Percentiles rank a stretch among this genome's conserved stretches.
Evolutionary conservation across 2,113 vertebrate species (phyloP).

Genomic region (Otis tarda): DNA sequence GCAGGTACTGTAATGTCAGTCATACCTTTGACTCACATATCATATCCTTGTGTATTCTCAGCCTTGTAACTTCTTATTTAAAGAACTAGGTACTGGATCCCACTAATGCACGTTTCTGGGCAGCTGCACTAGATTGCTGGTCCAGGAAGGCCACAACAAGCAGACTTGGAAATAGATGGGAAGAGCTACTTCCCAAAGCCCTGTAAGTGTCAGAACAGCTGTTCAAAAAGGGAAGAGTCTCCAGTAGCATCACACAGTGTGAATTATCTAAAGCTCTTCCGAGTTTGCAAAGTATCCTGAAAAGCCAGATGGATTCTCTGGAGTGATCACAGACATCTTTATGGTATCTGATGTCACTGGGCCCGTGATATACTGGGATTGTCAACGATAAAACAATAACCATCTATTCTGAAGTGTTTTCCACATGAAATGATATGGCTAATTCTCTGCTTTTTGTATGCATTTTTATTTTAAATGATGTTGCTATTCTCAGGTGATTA

Average conservation of each 20-base stretch:
- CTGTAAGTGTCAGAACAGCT: not conserved
- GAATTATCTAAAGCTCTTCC: not conserved
- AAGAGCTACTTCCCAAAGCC: not conserved
- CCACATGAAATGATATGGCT: not conserved
- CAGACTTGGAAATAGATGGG: not conserved
- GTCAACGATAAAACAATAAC: not conserved
- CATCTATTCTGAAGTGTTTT: not conserved
- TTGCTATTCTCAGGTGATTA: not conserved
- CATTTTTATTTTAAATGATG: not conserved
- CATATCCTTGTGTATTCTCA: not conserved
- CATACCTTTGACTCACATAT: not conserved
- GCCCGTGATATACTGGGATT: not conserved
- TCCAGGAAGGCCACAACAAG: not conserved
- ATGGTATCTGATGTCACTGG: not conserved
- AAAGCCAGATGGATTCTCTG: not conserved
- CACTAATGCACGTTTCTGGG: not conserved
- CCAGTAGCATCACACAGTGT: not conserved
- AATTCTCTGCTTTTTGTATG: not conserved
- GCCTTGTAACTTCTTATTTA: not conserved
- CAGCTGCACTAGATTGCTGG: not conserved
- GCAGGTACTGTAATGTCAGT: conserved; percentile 79
- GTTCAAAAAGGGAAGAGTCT: not conserved
- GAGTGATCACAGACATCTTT: not conserved
- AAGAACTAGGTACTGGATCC: not conserved
- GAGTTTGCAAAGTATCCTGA: not conserved